Base-by-base conservation (phyloP, 2,797 vertebrate genomes). In the Phoxinus dragarum region DNA sequence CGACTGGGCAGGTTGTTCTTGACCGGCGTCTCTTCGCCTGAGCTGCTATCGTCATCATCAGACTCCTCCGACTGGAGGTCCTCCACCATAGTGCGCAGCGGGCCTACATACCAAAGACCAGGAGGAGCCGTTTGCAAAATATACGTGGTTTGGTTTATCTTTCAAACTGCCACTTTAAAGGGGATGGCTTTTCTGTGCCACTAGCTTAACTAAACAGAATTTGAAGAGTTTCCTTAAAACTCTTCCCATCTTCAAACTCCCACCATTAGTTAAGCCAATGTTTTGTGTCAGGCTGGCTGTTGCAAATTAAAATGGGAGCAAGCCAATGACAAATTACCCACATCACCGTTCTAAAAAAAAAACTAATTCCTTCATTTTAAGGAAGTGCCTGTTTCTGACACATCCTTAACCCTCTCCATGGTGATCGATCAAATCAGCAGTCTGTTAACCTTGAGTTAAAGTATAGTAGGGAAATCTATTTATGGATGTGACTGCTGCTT, bases 1-100 rank as follows among this genome's bases (percentile, higher is more conserved):
- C 97, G 94, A 90, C 96, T 97, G 68, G 95, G 93, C 0, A 97
- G 95, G 90, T 97, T 97, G 11, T 96, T 95, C 92, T 99, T 99
- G 75, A 96, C 92, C 0, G 97, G 93, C 0, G 96, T 95, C 91
- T 96, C 98, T 72, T 98, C 98, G 21, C 97, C 98, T 0, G 98
- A 98, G 80, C 97, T 98, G 90, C 97, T 98, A 93, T 99, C 98
- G 0, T 98, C 97, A 3, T 99, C 98, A 0, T 99, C 98, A 0
- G 98, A 99, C 90, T 98, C 98, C 78, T 98, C 98, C 0, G 98
- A 99, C 92, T 98, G 97, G 86, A 99, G 96, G 89, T 98, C 96
- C 88, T 97, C 97, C 91, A 99, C 98, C 98, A 99, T 99, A 44
- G 97, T 98, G 83, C 97, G 96, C 81, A 99, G 93, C 0, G 98